Conservation (phyloP, 2,888 invertebrate genomes). For the Allygus modestus region DNA sequence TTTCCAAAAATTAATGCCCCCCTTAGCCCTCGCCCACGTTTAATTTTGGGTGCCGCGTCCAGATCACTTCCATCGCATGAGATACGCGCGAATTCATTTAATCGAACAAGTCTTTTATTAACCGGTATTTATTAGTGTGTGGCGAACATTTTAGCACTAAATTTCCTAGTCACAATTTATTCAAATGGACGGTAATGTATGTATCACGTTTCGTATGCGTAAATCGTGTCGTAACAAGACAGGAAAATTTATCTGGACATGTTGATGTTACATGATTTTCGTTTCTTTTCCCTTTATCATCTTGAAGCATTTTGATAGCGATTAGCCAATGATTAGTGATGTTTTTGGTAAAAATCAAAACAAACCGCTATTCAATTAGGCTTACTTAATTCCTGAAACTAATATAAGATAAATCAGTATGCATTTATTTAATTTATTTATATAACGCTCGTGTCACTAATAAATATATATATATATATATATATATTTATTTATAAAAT, state of each 20-base stretch:
- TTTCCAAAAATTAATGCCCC: conserved; percentile 43
- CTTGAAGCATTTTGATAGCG: too few species aligned
- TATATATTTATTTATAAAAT: too few species aligned
- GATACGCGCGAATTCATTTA: conserved; percentile 40
- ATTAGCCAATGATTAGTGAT: too few species aligned
- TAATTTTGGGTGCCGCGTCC: conserved; percentile 7
- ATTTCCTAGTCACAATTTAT: background rate
- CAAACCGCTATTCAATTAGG: too few species aligned
- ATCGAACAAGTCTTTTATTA: conserved; percentile 41
- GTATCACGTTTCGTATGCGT: conserved; percentile 14
- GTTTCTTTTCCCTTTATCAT: too few species aligned
- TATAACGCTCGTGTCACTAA: too few species aligned
- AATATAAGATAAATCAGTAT: too few species aligned
- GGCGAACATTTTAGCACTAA: conserved; percentile 34
- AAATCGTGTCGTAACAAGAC: conserved; percentile 16
- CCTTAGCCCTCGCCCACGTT: conserved; percentile 4
- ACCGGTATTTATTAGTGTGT: conserved; percentile 19
- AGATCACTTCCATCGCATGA: background rate
- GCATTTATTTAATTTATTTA: too few species aligned
- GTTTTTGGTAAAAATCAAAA: too few species aligned
- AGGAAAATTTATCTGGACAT: background rate
- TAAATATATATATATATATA: too few species aligned
- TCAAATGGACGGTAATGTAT: conserved; percentile 20
- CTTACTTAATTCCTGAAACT: too few species aligned
- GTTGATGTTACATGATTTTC: too few species aligned